Evolutionary conservation across 2,888 invertebrate species (phyloP), one percentile per base, ranked within the genome.

Genomic region (Hemicrepidius hirtus): DNA sequence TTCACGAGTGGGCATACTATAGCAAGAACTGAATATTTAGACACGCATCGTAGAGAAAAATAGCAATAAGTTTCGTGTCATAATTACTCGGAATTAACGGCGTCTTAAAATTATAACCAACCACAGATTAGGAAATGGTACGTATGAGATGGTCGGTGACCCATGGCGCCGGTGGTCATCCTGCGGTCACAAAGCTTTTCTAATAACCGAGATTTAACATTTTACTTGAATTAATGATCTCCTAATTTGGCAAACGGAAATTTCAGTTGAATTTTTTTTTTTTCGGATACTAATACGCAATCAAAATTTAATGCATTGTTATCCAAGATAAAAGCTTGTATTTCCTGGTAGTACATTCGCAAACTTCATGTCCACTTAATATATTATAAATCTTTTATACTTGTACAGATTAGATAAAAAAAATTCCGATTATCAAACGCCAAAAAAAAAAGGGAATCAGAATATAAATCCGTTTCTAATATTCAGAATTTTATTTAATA

Each of bases 81-180:
- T n/a, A 46, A 13, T 16, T 16, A 13, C 13, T n/a, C 13, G n/a
- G 13, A 46, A 46, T 46, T 46, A 46, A 46, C 46, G 46, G 46
- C 16, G 16, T 46, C 46, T 53, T 13, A 13, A 21, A 53, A 53
- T 24, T 53, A 32, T 13, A 50, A 53, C n/a, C 24, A 13, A 21
- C 24, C 53, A 53, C 28, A 53, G 53, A 28, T 28, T 6, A 24
- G 53, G 53, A 53, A 53, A 53, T 28, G 13, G 28, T 53, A 28
- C 13, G 20, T 50, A 24, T 3, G 3, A 50, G 18, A 50, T 41
- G 18, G 20, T 59, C 59, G 9, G 37, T 59, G 59, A 59, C 59
- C 59, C 59, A 18, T 59, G 59, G 59, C 59, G 59, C 37, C 59
- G 16, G 53, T 53, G 53, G 53, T 53, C 53, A 53, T 53, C 13